Evolutionary conservation across 2,113 vertebrate species (phyloP), one percentile per base, ranked within the genome.

Genomic region (Cygnus buccinator): DNA sequence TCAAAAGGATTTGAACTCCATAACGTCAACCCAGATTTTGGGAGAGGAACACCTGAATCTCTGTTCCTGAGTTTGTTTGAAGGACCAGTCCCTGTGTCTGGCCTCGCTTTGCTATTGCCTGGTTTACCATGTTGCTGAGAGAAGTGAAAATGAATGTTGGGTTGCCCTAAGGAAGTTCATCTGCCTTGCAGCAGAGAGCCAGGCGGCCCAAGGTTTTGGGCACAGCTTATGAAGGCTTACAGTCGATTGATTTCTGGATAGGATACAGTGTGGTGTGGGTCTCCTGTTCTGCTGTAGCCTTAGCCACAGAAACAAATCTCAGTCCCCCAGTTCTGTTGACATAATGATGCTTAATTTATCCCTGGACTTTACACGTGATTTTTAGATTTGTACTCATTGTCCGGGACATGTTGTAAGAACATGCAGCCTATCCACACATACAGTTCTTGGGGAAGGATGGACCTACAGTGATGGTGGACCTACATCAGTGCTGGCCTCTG

Each of bases 361-460:
- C 5, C 35, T 84, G 86, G 52, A 14, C 62, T 84, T 81, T 0
- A 44, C 20, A 9, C 4, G 0, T 13, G 1, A 16, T 58, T 74
- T 78, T 66, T 31, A 72, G 52, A 9, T 46, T 75, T 20, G 25
- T 8, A 1, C 12, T 54, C 10, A 1, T 43, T 41, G 31, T 44
- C 29, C 29, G 5, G 10, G 37, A 2, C 2, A 1, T 28, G 25
- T 4, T 63, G 6, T 33, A 31, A 61, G 87, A 73, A 41, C 31
- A 5, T 6, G 25, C 54, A 85, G 33, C 25, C 59, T 76, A 61
- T 62, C 44, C 35, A 22, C 62, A 10, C 35, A 1, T 44, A 39
- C 17, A 15, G n/a, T 12, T 75, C 61, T 52, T 57, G 66, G 43
- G 65, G 48, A 25, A 54, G 67, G 54, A 46, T 41, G 78, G 44